Conservation (phyloP, 2,888 invertebrate genomes). For the Amphipyra tragopoginis region DNA sequence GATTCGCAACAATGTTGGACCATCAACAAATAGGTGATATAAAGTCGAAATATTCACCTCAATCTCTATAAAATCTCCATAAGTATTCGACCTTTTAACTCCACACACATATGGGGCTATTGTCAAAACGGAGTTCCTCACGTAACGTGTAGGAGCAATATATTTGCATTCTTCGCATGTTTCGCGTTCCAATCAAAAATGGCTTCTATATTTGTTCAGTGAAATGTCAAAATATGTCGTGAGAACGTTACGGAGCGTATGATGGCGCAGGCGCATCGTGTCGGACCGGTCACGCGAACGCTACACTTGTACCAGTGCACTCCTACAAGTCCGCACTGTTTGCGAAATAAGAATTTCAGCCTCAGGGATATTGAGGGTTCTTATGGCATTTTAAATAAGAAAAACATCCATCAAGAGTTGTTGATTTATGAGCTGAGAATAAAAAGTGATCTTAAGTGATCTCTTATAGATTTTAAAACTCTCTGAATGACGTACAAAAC, state of each 20-base stretch:
- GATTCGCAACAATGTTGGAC: constrained; percentile 69
- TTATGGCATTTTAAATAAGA: constrained; percentile 49
- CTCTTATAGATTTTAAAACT: not conserved
- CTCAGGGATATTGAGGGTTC: constrained; percentile 72
- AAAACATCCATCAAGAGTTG: constrained; percentile 26
- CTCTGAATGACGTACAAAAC: no score
- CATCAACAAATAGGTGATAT: constrained; percentile 66
- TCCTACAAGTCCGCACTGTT: constrained; percentile 61
- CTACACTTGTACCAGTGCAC: constrained; percentile 73
- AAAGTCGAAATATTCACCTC: constrained; percentile 68
- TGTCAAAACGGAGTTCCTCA: constrained; percentile 60
- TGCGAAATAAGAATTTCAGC: constrained; percentile 75
- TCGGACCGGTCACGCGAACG: constrained; percentile 82
- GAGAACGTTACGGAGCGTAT: constrained; percentile 80
- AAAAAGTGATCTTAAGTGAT: not conserved
- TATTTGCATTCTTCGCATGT: constrained; percentile 78
- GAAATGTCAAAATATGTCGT: constrained; percentile 88
- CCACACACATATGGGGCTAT: constrained; percentile 64
- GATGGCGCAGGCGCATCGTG: constrained; percentile 77
- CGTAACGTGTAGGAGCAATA: constrained; percentile 58
- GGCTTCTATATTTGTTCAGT: constrained; percentile 87
- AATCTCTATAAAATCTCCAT: constrained; percentile 67
- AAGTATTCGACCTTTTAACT: constrained; percentile 67
- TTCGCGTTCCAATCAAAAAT: constrained; percentile 79
- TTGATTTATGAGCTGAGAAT: constrained; percentile 20